phyloP scores from a whole-genome alignment of 2,888 invertebrate species.

The Tiliacea aurago region DNA sequence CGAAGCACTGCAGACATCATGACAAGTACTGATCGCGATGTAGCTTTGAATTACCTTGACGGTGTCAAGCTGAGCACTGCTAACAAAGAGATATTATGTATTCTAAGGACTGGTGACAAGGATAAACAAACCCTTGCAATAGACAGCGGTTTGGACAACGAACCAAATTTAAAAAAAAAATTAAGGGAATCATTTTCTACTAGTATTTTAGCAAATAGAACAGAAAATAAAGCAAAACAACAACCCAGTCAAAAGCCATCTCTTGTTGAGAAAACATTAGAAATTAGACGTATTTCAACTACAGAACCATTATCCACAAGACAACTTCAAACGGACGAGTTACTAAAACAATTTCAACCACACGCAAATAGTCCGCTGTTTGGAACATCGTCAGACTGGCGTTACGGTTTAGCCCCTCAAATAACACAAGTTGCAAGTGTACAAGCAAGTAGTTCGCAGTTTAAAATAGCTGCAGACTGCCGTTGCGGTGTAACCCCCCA shows the following conservation, averaged over 20 bases:
- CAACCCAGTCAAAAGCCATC: neutral
- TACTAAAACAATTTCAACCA: conserved; percentile 1
- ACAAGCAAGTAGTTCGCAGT: neutral
- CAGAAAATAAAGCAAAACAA: neutral
- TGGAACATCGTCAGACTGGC: neutral
- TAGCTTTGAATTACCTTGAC: conserved; percentile 9
- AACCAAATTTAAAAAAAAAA: neutral
- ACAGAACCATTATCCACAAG: neutral
- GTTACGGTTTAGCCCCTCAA: neutral
- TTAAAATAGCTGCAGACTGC: neutral
- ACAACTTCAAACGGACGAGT: neutral
- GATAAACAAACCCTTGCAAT: neutral
- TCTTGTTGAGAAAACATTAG: neutral
- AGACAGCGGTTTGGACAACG: neutral
- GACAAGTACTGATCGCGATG: conserved; percentile 5
- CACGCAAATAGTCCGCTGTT: neutral
- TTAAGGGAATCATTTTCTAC: neutral
- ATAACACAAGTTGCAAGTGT: neutral
- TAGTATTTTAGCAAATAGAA: neutral
- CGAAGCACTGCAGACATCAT: neutral
- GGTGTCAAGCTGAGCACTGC: neutral
- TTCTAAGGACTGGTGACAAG: conserved; percentile 1
- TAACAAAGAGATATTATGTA: conserved; percentile 1
- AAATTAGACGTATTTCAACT: neutral
- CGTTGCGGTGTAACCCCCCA: neutral